Base-by-base conservation (phyloP, 2,888 invertebrate species). In the Epirrhoe tristata region DNA sequence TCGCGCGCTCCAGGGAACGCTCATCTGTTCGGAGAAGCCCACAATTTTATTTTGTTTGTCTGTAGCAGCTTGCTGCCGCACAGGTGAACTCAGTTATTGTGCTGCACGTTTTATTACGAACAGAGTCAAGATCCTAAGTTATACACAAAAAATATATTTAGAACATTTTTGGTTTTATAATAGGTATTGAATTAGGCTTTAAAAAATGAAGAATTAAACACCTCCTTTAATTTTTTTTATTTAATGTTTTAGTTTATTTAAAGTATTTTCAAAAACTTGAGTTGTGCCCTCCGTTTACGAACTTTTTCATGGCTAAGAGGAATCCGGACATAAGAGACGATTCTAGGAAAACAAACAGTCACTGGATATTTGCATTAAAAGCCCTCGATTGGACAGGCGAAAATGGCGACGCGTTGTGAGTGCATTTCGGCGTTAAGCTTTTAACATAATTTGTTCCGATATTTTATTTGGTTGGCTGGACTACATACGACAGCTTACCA, bases 381-480 rank as follows among this genome's bases (percentile, higher is more conserved):
- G 79, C 79, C 77, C 71, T 77, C 73, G 67, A 75, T 73, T 67
- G 81, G 83, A 80, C 79, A 81, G 74, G 76, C 73, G 77, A 76
- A 80, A 79, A 77, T 77, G 74, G 74, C 77, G 71, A 67, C 71
- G 73, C 69, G 71, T 74, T 78, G 77, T 79, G 81, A 87, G 87
- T 86, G 87, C 87, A 85, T 85, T 87, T 85, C 70, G 74, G 75
- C 78, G 82, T 84, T 79, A 82, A 83, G 77, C 81, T 84, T 82
- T 84, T 78, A 81, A 80, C 73, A 78, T 82, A 79, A 80, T 79
- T 65, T 77, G 74, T 71, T 73, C 67, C 63, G 68, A 77, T 75
- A 66, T 73, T 73, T 72, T 73, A 69, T 72, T 66, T 69, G 63
- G 61, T 66, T 69, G 63, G 61, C 61, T 61, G 61, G 57, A 63